phyloP scores from a whole-genome alignment of 2,797 vertebrate species.

The Coilia nasus region DNA sequence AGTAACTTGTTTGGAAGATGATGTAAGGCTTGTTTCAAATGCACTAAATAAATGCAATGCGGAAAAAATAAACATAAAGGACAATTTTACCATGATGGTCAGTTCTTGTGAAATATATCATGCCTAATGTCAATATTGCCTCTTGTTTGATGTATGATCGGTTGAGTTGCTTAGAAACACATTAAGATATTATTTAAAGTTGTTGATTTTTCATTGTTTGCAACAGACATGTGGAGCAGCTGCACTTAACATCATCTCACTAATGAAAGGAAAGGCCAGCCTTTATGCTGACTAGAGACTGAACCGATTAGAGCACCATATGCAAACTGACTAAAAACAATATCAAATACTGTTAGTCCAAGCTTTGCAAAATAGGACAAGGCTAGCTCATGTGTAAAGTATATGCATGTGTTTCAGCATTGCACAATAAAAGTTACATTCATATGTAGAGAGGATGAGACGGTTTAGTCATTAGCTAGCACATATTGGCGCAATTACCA shows the following conservation, averaged over 20 bases:
- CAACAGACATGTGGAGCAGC: not conserved
- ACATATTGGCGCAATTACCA: not conserved
- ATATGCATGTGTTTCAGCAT: too few species aligned
- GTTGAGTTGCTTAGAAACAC: not conserved
- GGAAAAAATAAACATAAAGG: not conserved
- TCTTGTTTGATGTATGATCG: not conserved
- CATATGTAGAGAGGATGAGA: not conserved
- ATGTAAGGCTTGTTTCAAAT: not conserved
- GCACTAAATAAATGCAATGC: not conserved
- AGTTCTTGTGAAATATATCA: not conserved
- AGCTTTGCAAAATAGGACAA: not conserved
- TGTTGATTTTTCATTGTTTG: not conserved
- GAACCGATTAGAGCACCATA: not conserved
- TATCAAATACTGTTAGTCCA: not conserved
- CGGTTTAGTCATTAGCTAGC: not conserved
- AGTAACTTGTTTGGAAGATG: not conserved
- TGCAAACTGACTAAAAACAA: not conserved
- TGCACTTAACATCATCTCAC: not conserved
- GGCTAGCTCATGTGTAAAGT: not conserved
- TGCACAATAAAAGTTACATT: not conserved
- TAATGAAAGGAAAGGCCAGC: not conserved
- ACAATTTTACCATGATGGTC: not conserved
- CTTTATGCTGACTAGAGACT: not conserved
- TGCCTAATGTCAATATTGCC: not conserved
- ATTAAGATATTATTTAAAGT: not conserved